phyloP scores from a whole-genome alignment of 2,888 invertebrate genomes.

The Alentia gelatinosa region DNA sequence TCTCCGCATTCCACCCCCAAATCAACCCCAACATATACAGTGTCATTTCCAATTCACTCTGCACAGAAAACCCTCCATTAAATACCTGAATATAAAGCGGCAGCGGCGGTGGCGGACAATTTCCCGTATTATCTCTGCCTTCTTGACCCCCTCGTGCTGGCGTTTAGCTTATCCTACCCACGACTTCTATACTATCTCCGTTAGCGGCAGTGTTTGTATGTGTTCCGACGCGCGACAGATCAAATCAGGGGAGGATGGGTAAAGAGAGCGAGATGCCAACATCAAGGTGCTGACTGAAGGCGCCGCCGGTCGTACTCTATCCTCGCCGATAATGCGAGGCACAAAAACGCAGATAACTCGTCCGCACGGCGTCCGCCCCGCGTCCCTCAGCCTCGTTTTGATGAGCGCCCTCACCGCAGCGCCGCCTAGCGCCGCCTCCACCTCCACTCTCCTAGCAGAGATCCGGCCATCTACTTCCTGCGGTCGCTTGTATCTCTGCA shows the following conservation, averaged over 20 bases:
- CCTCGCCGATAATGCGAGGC: background rate
- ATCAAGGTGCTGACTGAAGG: background rate
- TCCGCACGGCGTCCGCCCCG: background rate
- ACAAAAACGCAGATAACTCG: constrained; percentile 24
- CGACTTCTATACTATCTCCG: no score
- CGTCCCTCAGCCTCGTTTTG: background rate
- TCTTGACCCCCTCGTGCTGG: no score
- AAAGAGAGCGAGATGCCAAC: background rate
- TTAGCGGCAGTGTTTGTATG: no score
- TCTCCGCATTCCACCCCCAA: no score
- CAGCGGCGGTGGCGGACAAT: background rate
- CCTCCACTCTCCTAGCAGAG: background rate
- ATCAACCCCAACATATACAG: background rate
- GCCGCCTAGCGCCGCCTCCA: background rate
- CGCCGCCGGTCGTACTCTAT: background rate
- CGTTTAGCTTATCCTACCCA: no score
- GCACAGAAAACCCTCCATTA: background rate
- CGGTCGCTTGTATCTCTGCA: no score
- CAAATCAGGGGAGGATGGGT: background rate
- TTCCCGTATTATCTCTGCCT: background rate
- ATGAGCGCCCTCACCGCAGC: background rate
- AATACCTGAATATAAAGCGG: background rate
- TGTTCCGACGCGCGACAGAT: background rate
- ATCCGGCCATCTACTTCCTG: no score
- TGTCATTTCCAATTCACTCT: background rate